A percentile compares a stretch with the other conserved stretches of the same genome.
Evolutionary conservation across 2,113 vertebrate species (phyloP).

Genomic region (Corythoichthys intestinalis): DNA sequence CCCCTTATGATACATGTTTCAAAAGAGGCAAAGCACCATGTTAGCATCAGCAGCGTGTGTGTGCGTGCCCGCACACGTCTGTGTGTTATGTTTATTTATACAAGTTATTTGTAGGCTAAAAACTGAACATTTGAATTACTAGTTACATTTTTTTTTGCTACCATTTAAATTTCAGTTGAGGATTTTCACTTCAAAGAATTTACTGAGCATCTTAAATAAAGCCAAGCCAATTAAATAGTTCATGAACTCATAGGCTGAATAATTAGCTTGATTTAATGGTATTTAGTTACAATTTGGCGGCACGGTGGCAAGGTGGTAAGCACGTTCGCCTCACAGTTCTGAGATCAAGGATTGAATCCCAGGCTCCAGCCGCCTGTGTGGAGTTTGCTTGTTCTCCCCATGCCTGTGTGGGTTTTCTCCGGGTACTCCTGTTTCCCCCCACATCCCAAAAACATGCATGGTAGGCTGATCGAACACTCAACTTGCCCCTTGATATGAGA

Average conservation of each 20-base stretch:
- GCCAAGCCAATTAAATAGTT: constrained; percentile 32
- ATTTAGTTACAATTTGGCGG: constrained; percentile 11
- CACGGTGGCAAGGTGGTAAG: too few relatives aligned
- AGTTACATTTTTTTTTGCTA: constrained; percentile 1
- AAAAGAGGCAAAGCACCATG: constrained; percentile 9
- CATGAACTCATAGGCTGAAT: constrained; percentile 44
- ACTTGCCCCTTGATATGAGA: too few relatives aligned
- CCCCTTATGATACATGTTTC: constrained; percentile 27
- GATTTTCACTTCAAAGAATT: constrained; percentile 52
- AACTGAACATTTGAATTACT: constrained; percentile 15
- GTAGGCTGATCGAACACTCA: too few relatives aligned
- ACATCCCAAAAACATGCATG: too few relatives aligned
- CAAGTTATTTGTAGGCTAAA: neutral
- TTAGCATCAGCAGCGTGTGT: constrained; percentile 1
- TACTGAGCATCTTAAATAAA: constrained; percentile 31
- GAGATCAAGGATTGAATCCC: too few relatives aligned
- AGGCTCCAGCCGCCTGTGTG: too few relatives aligned
- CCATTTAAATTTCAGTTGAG: constrained; percentile 38
- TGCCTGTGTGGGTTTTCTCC: too few relatives aligned
- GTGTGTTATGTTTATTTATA: constrained; percentile 13
- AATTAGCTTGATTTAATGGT: constrained; percentile 33
- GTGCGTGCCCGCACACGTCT: constrained; percentile 8
- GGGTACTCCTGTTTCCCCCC: too few relatives aligned
- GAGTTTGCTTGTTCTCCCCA: too few relatives aligned
- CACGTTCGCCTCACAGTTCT: too few relatives aligned